phyloP scores from a whole-genome alignment of 2,113 vertebrate genomes.

The Apodemus sylvaticus region DNA sequence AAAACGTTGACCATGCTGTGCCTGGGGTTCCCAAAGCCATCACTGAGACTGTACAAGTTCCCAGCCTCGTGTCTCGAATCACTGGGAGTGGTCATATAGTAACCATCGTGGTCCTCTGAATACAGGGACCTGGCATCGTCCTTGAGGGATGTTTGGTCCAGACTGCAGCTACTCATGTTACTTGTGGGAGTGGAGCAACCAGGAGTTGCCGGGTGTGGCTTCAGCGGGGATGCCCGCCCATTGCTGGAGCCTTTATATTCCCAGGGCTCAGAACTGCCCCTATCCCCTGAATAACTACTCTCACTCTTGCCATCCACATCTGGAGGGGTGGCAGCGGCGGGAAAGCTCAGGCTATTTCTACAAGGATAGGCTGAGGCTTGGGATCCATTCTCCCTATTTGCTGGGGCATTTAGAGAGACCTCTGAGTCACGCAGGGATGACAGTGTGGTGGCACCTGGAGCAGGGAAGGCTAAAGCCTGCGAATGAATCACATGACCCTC shows the following conservation, averaged over 20 bases:
- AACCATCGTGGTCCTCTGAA: conserved; percentile 92
- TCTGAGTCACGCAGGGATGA: conserved; percentile 84
- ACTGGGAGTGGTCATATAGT: conserved; percentile 88
- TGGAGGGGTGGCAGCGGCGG: conserved; percentile 71
- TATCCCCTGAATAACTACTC: conserved; percentile 87
- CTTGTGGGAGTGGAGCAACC: conserved; percentile 90
- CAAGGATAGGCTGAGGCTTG: conserved; percentile 79
- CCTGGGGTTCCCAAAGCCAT: conserved; percentile 87
- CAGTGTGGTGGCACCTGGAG: conserved; percentile 76
- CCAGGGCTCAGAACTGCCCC: conserved; percentile 87
- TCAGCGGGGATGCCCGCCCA: conserved; percentile 82
- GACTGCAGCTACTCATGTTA: conserved; percentile 91
- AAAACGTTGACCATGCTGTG: conserved; percentile 91
- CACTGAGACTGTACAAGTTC: conserved; percentile 79
- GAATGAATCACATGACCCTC: conserved; percentile 79
- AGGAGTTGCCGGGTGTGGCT: conserved; percentile 82
- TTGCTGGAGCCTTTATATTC: conserved; percentile 87
- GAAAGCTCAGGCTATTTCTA: conserved; percentile 72
- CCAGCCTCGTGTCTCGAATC: conserved; percentile 88
- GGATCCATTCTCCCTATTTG: conserved; percentile 82
- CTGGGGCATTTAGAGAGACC: conserved; percentile 79
- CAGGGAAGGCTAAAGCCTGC: conserved; percentile 80
- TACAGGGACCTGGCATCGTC: conserved; percentile 91
- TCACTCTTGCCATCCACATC: conserved; percentile 86
- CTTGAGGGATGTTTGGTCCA: conserved; percentile 88